phyloP scores from a whole-genome alignment of 2,113 vertebrate genomes.

The Sorex fumeus region DNA sequence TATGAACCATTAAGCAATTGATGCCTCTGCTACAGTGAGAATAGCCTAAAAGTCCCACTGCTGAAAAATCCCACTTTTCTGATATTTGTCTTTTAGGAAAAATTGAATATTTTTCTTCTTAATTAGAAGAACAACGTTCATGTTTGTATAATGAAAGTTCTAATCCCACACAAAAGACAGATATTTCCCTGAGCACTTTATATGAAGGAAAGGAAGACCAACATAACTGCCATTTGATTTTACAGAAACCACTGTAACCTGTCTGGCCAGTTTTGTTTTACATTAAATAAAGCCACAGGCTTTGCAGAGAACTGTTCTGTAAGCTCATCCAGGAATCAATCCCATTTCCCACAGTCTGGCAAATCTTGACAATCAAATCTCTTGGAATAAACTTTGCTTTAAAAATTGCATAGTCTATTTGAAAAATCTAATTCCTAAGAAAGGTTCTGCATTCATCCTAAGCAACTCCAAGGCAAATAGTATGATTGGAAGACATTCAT shows the following conservation, averaged over 20 bases:
- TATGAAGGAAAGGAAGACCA: neutral
- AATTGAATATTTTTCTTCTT: constrained; percentile 34
- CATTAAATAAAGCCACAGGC: constrained; percentile 79
- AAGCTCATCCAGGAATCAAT: constrained; percentile 71
- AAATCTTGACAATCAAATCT: constrained; percentile 72
- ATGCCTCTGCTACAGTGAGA: neutral
- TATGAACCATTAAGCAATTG: neutral
- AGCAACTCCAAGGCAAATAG: constrained; percentile 87
- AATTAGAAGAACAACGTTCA: constrained; percentile 39
- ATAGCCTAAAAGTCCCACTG: neutral
- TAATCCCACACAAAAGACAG: constrained; percentile 55
- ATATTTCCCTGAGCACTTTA: constrained; percentile 63
- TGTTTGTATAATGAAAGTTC: constrained; percentile 11
- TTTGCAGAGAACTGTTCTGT: constrained; percentile 57
- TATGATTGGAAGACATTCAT: constrained; percentile 88
- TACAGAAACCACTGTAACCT: constrained; percentile 28
- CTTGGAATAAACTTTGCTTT: constrained; percentile 82
- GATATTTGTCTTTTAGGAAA: neutral
- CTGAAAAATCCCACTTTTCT: constrained; percentile 8
- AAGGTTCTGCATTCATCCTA: constrained; percentile 85
- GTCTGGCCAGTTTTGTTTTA: constrained; percentile 78
- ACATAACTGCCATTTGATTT: constrained; percentile 75
- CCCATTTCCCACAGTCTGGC: constrained; percentile 75
- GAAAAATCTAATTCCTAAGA: constrained; percentile 84
- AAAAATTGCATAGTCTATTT: constrained; percentile 80